Percentiles rank a stretch among this genome's conserved stretches.
Conservation (phyloP, 2,888 invertebrate genomes). For the Rhynchonema sp. region DNA sequence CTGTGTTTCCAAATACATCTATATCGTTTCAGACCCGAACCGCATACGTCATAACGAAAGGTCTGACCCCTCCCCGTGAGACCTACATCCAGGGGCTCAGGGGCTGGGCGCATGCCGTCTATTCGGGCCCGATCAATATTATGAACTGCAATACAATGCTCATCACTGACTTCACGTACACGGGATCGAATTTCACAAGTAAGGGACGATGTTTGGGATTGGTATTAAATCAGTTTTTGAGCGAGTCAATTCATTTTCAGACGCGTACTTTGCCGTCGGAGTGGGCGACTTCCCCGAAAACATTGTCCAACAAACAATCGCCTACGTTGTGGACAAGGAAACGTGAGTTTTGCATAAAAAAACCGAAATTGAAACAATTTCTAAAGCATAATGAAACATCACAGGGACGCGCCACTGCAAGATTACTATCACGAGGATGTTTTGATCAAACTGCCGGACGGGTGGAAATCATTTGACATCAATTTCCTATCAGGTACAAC, state of each 20-base stretch:
- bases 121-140: slow-evolving; percentile 4
- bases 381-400: not conserved
- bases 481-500: slow-evolving; percentile 17
- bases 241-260: slow-evolving; percentile 9
- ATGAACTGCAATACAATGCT: slow-evolving; percentile 18
- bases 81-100: slow-evolving; percentile 7
- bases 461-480: slow-evolving; percentile 18
- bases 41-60: slow-evolving; percentile 11
- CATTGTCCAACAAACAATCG: slow-evolving; percentile 13
- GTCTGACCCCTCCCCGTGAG: slow-evolving; percentile 14
- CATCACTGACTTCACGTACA: slow-evolving; percentile 14
- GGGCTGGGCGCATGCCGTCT: slow-evolving; percentile 6
- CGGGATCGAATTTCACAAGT: slow-evolving; percentile 4
- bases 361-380: not conserved
- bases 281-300: slow-evolving; percentile 16
- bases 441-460: slow-evolving; percentile 12
- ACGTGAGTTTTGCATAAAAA: not conserved
- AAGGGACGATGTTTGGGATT: not conserved
- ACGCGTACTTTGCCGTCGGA: slow-evolving; percentile 15
- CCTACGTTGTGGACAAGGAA: slow-evolving; percentile 11
- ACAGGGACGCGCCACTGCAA: slow-evolving; percentile 13
- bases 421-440: slow-evolving; percentile 15
- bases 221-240: not conserved
- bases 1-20: too few species aligned
- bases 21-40: slow-evolving; percentile 10